Evolutionary conservation across 1,140 invertebrate genomes (phyloP), one percentile per base, ranked within the genome.

Genomic region (Lanistes nyassanus): DNA sequence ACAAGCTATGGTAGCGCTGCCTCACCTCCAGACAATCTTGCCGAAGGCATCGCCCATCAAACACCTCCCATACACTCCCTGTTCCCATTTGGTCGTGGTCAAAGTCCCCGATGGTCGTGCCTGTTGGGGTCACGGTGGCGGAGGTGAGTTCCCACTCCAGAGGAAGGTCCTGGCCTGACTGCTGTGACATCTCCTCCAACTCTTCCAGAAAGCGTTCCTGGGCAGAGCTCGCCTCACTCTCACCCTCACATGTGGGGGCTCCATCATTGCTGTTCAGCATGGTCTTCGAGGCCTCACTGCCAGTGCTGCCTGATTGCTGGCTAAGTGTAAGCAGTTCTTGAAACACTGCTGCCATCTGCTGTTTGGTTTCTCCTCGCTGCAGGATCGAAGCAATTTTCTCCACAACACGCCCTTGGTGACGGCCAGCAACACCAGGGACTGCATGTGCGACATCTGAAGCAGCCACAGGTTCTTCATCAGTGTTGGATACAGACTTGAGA

Each of bases 21-120:
- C 76, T 80, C 76, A 80, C 71, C 79, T 80, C 76, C 56, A 68
- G 74, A 66, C 79, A 80, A 58, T 80, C 79, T 64, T 76, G 76
- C 9, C 76, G 74, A 37, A 68, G 53, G 66, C 79, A 80, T 23
- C 74, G 76, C n/a, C 76, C 76, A 64, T 76, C 76, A 74, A 79
- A 79, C 77, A 76, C 77, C 60, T 79, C 77, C 77, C 77, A 79
- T 23, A 79, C 68, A 51, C 77, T 79, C 29, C 51, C 34, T 16
- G 67, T 37, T 29, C 70, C 56, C 73, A 29, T 68, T 53, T 31
- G 76, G 31, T 67, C 74, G 26, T 26, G 47, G 39, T 58, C 53
- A 31, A 47, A 60, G 29, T 29, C 65, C n/a, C 60, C 37, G 19
- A n/a, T 74, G 34, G 56, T 29, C 58, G 53, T 53, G 53, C 4